Evolutionary conservation across 1,140 invertebrate species (phyloP).

Genomic region (Aphis craccivora): DNA sequence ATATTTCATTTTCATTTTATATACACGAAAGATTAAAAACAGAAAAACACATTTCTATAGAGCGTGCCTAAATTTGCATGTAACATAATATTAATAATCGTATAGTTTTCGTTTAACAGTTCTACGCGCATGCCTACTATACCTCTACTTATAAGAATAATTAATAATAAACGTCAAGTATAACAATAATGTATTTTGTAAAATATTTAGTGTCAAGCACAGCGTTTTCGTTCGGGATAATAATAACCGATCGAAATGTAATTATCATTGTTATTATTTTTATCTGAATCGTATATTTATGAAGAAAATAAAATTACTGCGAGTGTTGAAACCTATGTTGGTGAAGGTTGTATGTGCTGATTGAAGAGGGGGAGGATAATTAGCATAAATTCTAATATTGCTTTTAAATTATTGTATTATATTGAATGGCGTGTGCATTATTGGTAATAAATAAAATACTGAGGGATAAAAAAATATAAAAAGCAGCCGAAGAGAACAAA

Average conservation of each 20-base stretch:
- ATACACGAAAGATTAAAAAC: constrained; percentile 42
- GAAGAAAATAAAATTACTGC: neutral
- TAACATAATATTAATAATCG: neutral
- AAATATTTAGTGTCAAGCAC: neutral
- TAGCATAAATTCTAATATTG: neutral
- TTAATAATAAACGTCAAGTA: neutral
- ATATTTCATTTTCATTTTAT: constrained; percentile 7
- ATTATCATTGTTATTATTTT: neutral
- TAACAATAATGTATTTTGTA: neutral
- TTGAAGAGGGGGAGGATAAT: neutral
- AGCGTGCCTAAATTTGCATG: neutral
- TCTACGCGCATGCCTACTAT: neutral
- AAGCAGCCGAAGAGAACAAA: neutral
- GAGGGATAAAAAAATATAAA: constrained; percentile 17
- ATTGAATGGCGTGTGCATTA: neutral
- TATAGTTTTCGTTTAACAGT: neutral
- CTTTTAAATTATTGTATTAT: no score
- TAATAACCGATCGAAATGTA: neutral
- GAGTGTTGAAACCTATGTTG: neutral
- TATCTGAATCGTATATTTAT: neutral
- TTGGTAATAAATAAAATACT: neutral
- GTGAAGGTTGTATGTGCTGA: no score
- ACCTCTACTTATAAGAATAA: constrained; percentile 3
- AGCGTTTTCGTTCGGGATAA: neutral
- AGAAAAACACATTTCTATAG: constrained; percentile 42